A percentile compares a stretch with the other conserved stretches of the same genome.
These are phyloP conservation scores for Andrena hattorfiana DNA, from an alignment of 2,888 invertebrate genomes.

Conservation along the genomic window DNA sequence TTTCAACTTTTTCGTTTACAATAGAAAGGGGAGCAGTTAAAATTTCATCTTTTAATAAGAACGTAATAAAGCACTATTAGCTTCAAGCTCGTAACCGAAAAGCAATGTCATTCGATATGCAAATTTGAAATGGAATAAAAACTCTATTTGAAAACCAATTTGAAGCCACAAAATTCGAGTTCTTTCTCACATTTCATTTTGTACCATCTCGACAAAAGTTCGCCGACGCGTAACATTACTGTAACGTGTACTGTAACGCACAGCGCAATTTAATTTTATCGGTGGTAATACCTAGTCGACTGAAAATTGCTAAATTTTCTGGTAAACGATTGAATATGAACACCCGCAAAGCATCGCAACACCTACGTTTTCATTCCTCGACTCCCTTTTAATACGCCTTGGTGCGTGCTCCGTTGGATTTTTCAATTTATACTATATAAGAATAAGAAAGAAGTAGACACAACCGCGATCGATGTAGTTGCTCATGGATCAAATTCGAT, in stretches of 20 bases:
- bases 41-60: too few species aligned
- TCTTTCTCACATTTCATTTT: slow-evolving; percentile 28
- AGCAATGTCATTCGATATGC: neutral
- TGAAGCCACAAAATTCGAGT: neutral
- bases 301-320: neutral
- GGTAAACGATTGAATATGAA: slow-evolving; percentile 6
- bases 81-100: neutral
- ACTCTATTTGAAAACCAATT: neutral
- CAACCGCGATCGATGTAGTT: slow-evolving; percentile 66
- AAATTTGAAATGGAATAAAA: neutral
- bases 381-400: neutral
- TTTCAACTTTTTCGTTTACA: neutral
- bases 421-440: slow-evolving; percentile 1
- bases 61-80: too few species aligned
- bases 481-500: slow-evolving; percentile 72
- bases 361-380: slow-evolving; percentile 3
- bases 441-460: slow-evolving; percentile 38
- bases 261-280: neutral
- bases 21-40: too few species aligned
- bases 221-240: neutral
- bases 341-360: slow-evolving; percentile 17
- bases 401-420: slow-evolving; percentile 1
- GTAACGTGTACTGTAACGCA: neutral
- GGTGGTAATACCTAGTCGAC: neutral
- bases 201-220: neutral